Evolutionary conservation across 2,113 vertebrate genomes (phyloP), one percentile per base, ranked within the genome.

Genomic region (Tichodroma muraria): DNA sequence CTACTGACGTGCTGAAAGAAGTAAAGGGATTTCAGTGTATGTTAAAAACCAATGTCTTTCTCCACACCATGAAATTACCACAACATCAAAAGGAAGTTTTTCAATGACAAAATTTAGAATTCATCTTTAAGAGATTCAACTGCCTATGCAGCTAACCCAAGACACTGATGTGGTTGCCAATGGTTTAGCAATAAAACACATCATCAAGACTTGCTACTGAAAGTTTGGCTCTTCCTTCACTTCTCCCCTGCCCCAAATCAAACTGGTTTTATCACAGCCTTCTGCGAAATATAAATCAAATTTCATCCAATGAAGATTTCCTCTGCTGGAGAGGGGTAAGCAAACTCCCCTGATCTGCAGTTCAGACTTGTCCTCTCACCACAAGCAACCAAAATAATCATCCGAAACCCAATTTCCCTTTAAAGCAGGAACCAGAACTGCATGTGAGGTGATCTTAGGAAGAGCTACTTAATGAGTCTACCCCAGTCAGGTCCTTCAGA

Each of bases 401-500:
- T 13, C 5, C 4, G 6, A 6, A 65, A 6, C 28, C 35, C 25
- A 24, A 54, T n/a, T 79, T 72, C 75, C 24, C 22, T 66, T 49
- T 19, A 63, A 89, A 79, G 44, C 47, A 79, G 61, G 75, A 93
- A 85, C 8, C 18, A 82, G 53, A 89, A 66, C 28, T 42, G 18
- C 50, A 52, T 2, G 17, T 18, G 47, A 0, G 0, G 16, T 2
- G 4, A 69, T 11, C 8, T 12, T 10, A 31, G 7, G 17, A 80
- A 23, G 18, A 30, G 23, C 11, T 27, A 13, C 28, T 73, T 16
- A 8, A 13, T 5, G 15, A 13, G 20, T 17, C 27, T 42, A 42
- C 11, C 16, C 47, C 61, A 56, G 7, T 6, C 44, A 68, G 16
- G 11, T 61, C 37, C 18, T 49, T 68, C 56, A 64, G 27, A 47